Evolutionary conservation across 2,113 vertebrate genomes (phyloP), one percentile per base, ranked within the genome.

Genomic region (Eubucco bourcierii): DNA sequence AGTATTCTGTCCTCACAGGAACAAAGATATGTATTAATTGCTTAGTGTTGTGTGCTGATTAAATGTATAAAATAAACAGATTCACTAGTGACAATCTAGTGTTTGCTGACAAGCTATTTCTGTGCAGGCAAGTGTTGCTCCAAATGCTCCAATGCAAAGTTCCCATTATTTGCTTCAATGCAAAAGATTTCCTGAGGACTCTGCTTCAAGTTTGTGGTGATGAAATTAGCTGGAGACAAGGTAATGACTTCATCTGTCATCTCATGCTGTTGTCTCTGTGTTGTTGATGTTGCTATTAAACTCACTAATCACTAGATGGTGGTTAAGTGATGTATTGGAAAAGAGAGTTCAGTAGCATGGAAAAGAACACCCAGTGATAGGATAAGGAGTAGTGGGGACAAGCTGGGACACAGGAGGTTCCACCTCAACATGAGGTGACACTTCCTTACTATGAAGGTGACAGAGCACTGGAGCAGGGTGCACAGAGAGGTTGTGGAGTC

Each of bases 121-220:
- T 74, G 70, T 88, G 58, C 82, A 99, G 99, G 97, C 95, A 97
- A 50, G 73, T 99, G 91, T 82, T 99, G 55, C 95, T 98, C 72
- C 97, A 97, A 71, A 96, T 97, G 16, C 89, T 99, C 27, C 97
- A 80, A 17, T 83, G 96, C 79, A 89, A 91, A 82, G 90, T 97
- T 65, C 97, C 97, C 5, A 94, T 98, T 66, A 97, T 99, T 93
- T 99, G 98, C 94, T 99, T 98, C 68, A 98, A 99, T 70, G 98
- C 98, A 21, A 99, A 99, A 96, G 98, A 99, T 75, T 97, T 99
- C 37, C 97, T 99, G 79, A 97, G 97, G 63, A 97, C 97, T 24
- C 81, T 95, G n/a, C 96, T 99, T 77, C 97, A 97, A 91, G 63
- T 97, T 92, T 97, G 96, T 87, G 93, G 81, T 64, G 85, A 39